Evolutionary conservation across 30 jellyfish, hydroid and myxozoan genomes (phyloP).

Genomic region (Aurelia sp.): DNA sequence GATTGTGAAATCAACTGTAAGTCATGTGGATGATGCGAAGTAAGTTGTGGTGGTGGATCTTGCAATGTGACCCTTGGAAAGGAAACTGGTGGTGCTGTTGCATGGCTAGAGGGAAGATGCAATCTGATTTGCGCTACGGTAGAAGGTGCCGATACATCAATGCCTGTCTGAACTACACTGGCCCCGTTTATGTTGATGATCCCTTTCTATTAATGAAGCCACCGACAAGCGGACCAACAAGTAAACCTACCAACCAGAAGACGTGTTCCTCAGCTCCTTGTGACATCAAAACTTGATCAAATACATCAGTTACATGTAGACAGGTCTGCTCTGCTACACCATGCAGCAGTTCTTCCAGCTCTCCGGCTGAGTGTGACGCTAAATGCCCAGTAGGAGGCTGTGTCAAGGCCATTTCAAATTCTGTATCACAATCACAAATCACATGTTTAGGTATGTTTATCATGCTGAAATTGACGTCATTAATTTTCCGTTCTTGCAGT

Average conservation of each 20-base stretch:
- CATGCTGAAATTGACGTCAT: no score
- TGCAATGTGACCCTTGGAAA: slow-evolving; percentile 31
- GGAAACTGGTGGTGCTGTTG: slow-evolving; percentile 1
- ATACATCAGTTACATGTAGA: neutral
- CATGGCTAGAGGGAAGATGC: slow-evolving; percentile 26
- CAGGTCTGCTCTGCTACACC: neutral
- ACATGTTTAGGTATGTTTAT: no score
- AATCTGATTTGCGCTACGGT: slow-evolving; percentile 34
- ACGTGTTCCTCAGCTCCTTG: no score
- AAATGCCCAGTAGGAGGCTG: neutral
- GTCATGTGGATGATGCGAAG: neutral
- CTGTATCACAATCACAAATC: no score
- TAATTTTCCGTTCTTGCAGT: no score
- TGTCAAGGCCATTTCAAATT: no score
- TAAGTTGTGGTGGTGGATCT: slow-evolving; percentile 17
- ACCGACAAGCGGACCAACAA: no score
- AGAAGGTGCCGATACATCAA: neutral
- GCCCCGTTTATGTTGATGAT: slow-evolving; percentile 27
- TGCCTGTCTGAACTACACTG: neutral
- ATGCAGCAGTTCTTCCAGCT: neutral
- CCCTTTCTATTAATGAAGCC: slow-evolving; percentile 1
- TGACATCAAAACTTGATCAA: no score
- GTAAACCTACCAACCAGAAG: no score
- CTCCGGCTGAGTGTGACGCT: neutral
- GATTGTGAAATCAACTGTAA: slow-evolving; percentile 32